These are phyloP conservation scores for Telmatochromis brachygnathus DNA, from an alignment of 2,113 vertebrate genomes.

Conservation along the genomic window DNA sequence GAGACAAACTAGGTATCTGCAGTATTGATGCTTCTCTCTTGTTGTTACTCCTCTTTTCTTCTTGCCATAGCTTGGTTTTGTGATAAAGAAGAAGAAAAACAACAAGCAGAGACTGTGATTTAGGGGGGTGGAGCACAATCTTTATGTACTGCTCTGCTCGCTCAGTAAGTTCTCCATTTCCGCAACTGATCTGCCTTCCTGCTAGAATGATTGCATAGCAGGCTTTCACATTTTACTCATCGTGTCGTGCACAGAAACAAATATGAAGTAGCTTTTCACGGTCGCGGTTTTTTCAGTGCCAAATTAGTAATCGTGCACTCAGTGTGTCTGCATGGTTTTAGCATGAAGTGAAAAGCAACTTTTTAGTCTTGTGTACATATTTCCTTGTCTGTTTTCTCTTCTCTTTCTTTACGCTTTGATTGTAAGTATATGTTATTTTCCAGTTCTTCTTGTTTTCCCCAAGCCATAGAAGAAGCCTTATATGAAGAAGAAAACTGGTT, in stretches of 20 bases:
- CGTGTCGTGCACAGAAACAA: neutral
- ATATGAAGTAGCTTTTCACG: neutral
- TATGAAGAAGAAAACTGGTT: neutral
- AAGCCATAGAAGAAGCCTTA: neutral
- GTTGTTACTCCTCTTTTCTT: slow-evolving; percentile 1
- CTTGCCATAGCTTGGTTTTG: neutral
- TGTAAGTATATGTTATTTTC: neutral
- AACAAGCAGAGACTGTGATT: slow-evolving; percentile 3
- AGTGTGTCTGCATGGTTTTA: neutral
- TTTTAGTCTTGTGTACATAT: neutral
- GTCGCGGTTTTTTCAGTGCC: neutral
- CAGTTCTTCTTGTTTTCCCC: neutral
- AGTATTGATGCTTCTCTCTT: slow-evolving; percentile 11
- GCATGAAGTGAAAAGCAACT: neutral
- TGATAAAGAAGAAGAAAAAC: neutral
- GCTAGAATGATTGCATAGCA: neutral
- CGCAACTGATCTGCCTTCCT: neutral
- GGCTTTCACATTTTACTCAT: neutral
- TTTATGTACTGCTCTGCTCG: neutral
- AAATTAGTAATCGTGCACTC: neutral
- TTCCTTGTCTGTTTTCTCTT: neutral
- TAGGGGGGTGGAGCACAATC: neutral
- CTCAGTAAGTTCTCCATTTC: neutral
- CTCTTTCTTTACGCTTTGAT: neutral
- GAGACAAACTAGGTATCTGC: neutral